These are phyloP conservation scores for Hephaestus fuliginosus DNA, from an alignment of 2,797 vertebrate genomes.

Conservation along the genomic window DNA sequence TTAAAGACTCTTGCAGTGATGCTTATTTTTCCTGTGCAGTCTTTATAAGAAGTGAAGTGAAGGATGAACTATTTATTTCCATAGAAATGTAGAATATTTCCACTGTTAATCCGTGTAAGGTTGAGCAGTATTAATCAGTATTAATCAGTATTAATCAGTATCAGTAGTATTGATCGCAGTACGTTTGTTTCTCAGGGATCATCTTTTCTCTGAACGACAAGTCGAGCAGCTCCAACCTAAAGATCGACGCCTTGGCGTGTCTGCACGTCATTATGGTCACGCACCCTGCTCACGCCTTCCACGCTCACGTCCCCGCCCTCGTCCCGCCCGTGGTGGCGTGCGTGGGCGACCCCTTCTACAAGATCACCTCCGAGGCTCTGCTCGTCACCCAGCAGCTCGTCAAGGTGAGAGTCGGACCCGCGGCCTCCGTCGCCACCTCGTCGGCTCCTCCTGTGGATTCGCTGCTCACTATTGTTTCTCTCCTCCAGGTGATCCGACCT, in stretches of 20 bases:
- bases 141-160: too few species aligned
- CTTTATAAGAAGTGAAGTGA: too few species aligned
- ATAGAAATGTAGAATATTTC: too few species aligned
- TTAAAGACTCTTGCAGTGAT: too few species aligned
- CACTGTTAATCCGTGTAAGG: too few species aligned
- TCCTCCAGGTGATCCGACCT: slow-evolving; percentile 91
- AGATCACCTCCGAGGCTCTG: slow-evolving; percentile 99
- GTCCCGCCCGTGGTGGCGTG: slow-evolving; percentile 97
- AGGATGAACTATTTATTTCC: too few species aligned
- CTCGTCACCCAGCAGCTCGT: slow-evolving; percentile 98
- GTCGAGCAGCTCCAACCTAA: slow-evolving; percentile 98
- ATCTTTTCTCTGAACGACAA: slow-evolving; percentile 99
- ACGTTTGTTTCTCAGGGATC: slow-evolving; percentile 87
- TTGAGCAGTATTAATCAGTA: not conserved
- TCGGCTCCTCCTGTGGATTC: rapidly evolving
- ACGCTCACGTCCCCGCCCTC: slow-evolving; percentile 96
- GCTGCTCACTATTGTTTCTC: not conserved
- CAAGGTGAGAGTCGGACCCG: slow-evolving; percentile 77
- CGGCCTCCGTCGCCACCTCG: rapidly evolving
- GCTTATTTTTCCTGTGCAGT: too few species aligned
- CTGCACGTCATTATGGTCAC: slow-evolving; percentile 98
- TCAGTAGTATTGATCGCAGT: not conserved
- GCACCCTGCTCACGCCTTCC: slow-evolving; percentile 97
- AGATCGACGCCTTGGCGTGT: slow-evolving; percentile 97
- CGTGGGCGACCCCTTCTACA: slow-evolving; percentile 98